Conservation (phyloP, 2,113 vertebrate genomes). For the Podiceps cristatus region DNA sequence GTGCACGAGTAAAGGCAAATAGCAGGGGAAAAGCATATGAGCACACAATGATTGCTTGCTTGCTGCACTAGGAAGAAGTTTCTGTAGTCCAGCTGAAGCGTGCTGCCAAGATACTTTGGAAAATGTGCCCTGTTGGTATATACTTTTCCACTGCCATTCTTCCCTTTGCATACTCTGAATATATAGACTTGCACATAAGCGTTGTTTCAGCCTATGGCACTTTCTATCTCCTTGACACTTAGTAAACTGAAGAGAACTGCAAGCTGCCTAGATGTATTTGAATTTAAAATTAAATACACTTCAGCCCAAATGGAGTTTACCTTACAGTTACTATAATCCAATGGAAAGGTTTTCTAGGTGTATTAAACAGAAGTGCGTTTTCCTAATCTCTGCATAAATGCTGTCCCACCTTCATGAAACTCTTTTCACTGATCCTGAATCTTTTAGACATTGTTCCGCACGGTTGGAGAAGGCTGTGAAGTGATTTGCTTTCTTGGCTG, state of each 20-base stretch:
- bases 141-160: background rate
- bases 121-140: background rate
- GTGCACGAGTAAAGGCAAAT: background rate
- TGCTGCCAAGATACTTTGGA: background rate
- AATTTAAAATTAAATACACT: slow-evolving; percentile 2
- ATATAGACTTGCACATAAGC: background rate
- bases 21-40: background rate
- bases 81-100: background rate
- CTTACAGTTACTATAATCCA: background rate
- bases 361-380: background rate
- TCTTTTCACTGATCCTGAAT: background rate
- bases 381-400: background rate
- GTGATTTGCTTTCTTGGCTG: background rate
- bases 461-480: background rate
- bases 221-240: background rate
- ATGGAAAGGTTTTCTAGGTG: background rate
- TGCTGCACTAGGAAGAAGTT: background rate
- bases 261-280: background rate
- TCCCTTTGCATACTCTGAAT: background rate
- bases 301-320: background rate
- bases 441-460: background rate
- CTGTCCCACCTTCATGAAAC: background rate
- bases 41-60: background rate
- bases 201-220: background rate
- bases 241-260: background rate